Conservation (phyloP, 2,113 vertebrate genomes). For the Barbus barbus region DNA sequence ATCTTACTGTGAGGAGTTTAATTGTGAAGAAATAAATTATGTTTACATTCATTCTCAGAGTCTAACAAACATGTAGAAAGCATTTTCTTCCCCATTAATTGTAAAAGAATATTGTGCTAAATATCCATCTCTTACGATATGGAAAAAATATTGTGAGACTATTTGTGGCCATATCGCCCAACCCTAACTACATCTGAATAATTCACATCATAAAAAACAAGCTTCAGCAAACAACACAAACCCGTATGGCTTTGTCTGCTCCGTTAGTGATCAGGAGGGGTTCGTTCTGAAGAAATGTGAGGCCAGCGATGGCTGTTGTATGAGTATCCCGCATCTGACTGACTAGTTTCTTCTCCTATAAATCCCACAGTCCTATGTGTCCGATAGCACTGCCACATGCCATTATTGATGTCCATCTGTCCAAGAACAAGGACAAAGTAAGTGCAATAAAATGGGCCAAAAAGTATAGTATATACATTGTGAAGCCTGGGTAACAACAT, state of each 20-base stretch:
- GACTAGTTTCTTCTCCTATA: conserved; percentile 86
- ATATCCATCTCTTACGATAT: background rate
- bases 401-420: conserved; percentile 90
- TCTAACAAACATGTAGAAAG: too few relatives aligned
- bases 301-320: conserved; percentile 83
- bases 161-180: too few relatives aligned
- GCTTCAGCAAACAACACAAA: background rate
- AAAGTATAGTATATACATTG: background rate
- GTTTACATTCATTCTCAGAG: too few relatives aligned
- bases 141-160: background rate
- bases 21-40: too few relatives aligned
- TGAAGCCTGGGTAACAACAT: background rate
- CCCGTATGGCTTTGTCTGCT: conserved; percentile 79
- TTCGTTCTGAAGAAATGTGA: conserved; percentile 90
- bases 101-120: background rate
- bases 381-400: conserved; percentile 90
- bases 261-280: conserved; percentile 91
- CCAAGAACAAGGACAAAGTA: background rate
- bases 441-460: background rate
- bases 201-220: background rate
- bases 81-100: background rate
- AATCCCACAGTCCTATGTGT: conserved; percentile 94
- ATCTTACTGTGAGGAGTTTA: too few relatives aligned
- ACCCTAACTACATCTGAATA: background rate
- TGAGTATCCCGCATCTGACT: conserved; percentile 89